Evolutionary conservation across 2,113 vertebrate species (phyloP), one percentile per base, ranked within the genome.

Genomic region (Xiphophorus couchianus): DNA sequence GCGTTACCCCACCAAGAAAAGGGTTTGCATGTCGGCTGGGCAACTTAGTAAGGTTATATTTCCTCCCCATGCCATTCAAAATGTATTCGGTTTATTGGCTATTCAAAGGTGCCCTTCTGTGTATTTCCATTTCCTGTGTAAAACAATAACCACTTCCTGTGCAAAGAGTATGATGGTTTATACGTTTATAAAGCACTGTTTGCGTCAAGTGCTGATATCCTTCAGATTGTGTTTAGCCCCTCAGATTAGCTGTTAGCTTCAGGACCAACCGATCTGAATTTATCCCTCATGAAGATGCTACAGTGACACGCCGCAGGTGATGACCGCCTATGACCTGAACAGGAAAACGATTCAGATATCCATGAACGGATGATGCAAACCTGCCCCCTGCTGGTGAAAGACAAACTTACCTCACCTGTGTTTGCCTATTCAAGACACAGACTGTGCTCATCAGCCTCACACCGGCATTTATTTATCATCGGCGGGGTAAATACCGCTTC

Each of bases 331-430:
- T 10, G 25, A 54, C 22, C 22, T 25, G 22, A 54, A n/a, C 51
- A 54, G 22, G 9, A 48, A 15, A 15, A 5, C 44, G 4, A 15
- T 48, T 48, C 4, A 19, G 17, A 48, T 27, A 25, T 51, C 5
- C 12, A 17, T 70, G 30, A 27, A 17, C 62, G 27, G 8, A 25
- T 69, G 13, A 75, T 44, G 63, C 10, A 22, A 31, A 86, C 78
- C 73, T 80, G 82, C 80, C 71, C 77, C 71, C 90, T 88, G 71
- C 65, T 91, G 89, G 87, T 28, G 27, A 66, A 70, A 37, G 14
- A 68, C 0, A n/a, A 0, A 64, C 1, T 51, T 10, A 44, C n/a
- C 17, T 28, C 39, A 37, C 31, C 29, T 72, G 22, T 60, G 60
- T n/a, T 64, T n/a, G 27, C 30, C 7, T 58, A 2, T 11, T 17